Conservation (phyloP, 2,888 invertebrate species). For the Sturmia bella region DNA sequence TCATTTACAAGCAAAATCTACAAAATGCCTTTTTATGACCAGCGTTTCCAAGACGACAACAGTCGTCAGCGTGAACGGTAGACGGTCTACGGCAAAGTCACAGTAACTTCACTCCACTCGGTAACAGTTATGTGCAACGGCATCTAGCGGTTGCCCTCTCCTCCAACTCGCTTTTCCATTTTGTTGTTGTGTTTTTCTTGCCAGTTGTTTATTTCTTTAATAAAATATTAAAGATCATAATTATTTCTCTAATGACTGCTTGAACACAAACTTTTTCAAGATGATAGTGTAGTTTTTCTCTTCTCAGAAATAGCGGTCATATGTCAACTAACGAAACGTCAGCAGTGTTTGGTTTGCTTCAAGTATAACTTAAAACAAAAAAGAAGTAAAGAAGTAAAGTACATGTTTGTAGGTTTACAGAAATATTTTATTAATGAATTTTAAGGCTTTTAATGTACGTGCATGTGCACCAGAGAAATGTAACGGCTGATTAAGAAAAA, state of each 20-base stretch:
- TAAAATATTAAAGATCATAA: conserved; percentile 49
- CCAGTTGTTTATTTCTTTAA: background rate
- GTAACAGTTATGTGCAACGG: conserved; percentile 33
- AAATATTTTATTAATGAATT: too few species aligned
- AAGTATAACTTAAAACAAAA: too few species aligned
- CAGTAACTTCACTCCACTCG: background rate
- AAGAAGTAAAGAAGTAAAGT: too few species aligned
- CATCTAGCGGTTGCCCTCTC: conserved; percentile 7
- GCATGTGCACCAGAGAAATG: too few species aligned
- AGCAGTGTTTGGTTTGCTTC: background rate
- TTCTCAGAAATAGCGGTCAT: conserved; percentile 21
- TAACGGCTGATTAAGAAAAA: too few species aligned
- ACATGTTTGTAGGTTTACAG: too few species aligned
- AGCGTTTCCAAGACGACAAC: conserved; percentile 10
- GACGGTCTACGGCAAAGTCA: background rate
- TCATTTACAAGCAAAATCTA: conserved; percentile 50
- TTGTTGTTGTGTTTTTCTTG: background rate
- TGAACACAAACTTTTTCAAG: background rate
- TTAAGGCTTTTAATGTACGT: too few species aligned
- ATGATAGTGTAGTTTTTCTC: background rate
- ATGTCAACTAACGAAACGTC: conserved; percentile 34
- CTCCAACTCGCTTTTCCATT: background rate
- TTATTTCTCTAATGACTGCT: conserved; percentile 35
- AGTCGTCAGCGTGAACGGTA: background rate
- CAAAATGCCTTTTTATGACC: conserved; percentile 40